These are phyloP conservation scores for Alligator sinensis DNA, from an alignment of 2,113 vertebrate species.

Conservation along the genomic window DNA sequence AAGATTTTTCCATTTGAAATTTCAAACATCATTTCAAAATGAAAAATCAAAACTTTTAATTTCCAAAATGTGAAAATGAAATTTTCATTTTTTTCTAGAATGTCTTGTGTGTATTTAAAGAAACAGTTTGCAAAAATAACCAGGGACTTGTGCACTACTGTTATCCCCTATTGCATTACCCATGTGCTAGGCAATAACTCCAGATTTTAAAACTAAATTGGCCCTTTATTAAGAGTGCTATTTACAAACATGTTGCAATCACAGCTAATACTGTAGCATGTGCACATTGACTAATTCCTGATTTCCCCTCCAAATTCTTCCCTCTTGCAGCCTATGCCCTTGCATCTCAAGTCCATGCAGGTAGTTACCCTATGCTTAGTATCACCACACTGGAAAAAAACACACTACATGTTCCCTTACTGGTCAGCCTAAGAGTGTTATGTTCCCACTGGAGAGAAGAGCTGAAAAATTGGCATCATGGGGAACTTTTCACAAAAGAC, in stretches of 20 bases:
- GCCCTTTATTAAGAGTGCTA: not conserved
- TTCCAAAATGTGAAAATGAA: not conserved
- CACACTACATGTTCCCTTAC: not conserved
- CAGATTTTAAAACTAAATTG: not conserved
- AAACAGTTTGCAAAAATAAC: not conserved
- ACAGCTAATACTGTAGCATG: not conserved
- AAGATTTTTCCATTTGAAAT: no score
- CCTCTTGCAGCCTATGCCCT: not conserved
- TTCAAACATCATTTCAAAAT: not conserved
- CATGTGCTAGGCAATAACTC: no score
- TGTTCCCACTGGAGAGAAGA: fast-evolving
- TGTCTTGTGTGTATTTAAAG: not conserved
- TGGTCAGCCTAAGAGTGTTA: not conserved
- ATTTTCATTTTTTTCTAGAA: not conserved
- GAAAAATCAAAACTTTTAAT: not conserved
- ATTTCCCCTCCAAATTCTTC: not conserved
- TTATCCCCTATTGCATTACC: no score
- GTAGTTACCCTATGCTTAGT: not conserved
- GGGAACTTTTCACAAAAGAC: not conserved
- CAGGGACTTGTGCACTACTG: not conserved
- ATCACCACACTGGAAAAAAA: not conserved
- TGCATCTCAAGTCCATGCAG: fast-evolving
- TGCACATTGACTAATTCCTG: not conserved
- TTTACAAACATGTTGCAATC: fast-evolving
- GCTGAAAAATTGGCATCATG: fast-evolving